These are phyloP conservation scores for Clarias pachynema DNA, from an alignment of 2,797 vertebrate genomes.

Conservation along the genomic window DNA sequence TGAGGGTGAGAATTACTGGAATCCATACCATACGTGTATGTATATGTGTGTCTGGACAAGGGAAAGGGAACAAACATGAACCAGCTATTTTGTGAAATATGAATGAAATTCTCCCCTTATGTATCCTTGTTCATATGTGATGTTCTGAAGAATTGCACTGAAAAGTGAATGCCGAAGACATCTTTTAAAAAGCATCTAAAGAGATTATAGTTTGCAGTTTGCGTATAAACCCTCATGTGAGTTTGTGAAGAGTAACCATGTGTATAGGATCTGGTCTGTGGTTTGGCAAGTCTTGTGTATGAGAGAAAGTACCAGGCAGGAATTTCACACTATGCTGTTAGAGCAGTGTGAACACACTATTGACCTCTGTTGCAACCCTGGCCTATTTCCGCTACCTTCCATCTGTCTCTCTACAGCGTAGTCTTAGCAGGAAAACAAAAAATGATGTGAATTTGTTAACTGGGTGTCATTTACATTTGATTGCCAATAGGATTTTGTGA, in stretches of 20 bases:
- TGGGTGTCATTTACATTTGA: background rate
- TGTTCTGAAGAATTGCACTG: background rate
- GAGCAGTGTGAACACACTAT: constrained; percentile 72
- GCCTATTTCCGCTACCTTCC: constrained; percentile 60
- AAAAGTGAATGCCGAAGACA: background rate
- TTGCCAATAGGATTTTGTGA: background rate
- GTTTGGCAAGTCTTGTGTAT: constrained; percentile 52
- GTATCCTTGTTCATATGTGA: constrained; percentile 7
- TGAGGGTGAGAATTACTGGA: constrained; percentile 54
- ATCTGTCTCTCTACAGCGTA: constrained; percentile 25
- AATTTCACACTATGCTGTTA: constrained; percentile 77
- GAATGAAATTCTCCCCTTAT: constrained; percentile 1
- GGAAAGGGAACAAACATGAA: constrained; percentile 51
- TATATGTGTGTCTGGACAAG: constrained; percentile 58
- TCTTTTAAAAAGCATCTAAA: background rate
- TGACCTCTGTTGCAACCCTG: constrained; percentile 71
- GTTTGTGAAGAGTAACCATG: background rate
- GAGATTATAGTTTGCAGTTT: constrained; percentile 11
- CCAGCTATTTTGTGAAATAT: constrained; percentile 16
- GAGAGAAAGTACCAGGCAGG: constrained; percentile 69
- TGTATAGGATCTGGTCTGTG: constrained; percentile 26
- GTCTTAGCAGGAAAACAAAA: constrained; percentile 3
- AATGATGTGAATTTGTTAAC: background rate
- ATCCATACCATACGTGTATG: constrained; percentile 62
- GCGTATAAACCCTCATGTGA: background rate